Conservation (phyloP, 2,797 vertebrate species). For the Crypturellus tataupa region DNA sequence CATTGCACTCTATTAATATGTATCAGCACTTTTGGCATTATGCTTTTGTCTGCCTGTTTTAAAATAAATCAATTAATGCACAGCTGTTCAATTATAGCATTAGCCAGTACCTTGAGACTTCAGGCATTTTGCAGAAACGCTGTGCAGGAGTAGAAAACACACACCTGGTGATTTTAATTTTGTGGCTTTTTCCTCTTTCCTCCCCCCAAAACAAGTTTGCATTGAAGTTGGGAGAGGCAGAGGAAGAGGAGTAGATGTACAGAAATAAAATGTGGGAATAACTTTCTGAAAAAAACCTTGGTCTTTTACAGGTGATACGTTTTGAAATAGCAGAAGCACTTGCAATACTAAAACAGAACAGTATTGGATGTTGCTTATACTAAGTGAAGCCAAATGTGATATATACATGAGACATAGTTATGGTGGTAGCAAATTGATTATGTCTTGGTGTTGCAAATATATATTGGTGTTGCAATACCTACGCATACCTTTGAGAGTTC, state of each 20-base stretch:
- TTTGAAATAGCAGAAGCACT: not conserved
- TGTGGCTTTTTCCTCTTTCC: not conserved
- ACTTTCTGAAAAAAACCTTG: not conserved
- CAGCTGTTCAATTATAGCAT: conserved; percentile 75
- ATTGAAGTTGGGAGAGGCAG: not conserved
- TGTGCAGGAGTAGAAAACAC: not conserved
- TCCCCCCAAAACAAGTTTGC: not conserved
- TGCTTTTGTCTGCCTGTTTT: conserved; percentile 35
- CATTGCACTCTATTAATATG: conserved; percentile 80
- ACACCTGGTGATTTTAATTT: conserved; percentile 33
- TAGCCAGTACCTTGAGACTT: conserved; percentile 26
- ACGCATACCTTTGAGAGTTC: not conserved
- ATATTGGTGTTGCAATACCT: not conserved
- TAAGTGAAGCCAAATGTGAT: not conserved
- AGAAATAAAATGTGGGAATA: not conserved
- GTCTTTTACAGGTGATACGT: not conserved
- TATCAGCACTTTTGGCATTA: conserved; percentile 78
- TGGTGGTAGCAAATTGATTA: too few relatives aligned
- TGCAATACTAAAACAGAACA: not conserved
- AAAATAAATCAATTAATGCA: conserved; percentile 82
- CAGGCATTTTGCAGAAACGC: not conserved
- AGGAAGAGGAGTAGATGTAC: not conserved
- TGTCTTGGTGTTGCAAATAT: too few relatives aligned
- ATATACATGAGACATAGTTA: too few relatives aligned
- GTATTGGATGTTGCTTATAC: not conserved